Percentiles rank a stretch among this genome's conserved stretches.
phyloP scores from a whole-genome alignment of 2,888 invertebrate species.

The Entomobrya multifasciata region DNA sequence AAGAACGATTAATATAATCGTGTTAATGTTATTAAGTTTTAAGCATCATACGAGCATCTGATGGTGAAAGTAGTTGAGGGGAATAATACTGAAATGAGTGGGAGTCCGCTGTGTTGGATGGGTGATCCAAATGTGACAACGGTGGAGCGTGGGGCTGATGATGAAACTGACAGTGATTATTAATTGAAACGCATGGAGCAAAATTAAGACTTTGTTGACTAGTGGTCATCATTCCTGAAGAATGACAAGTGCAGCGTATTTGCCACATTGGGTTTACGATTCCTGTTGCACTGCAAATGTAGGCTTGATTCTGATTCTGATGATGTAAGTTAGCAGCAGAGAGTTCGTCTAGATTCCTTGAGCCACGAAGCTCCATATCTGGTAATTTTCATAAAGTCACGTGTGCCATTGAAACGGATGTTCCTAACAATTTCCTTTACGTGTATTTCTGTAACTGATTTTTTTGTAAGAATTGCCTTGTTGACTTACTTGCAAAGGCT shows the following conservation, averaged over 20 bases:
- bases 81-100: conserved; percentile 34
- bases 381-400: neutral
- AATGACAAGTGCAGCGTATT: conserved; percentile 35
- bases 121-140: neutral
- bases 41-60: conserved; percentile 40
- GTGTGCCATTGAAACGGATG: neutral
- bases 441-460: no score
- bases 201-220: conserved; percentile 19
- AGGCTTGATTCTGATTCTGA: conserved; percentile 24
- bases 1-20: neutral
- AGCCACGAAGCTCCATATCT: neutral
- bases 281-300: conserved; percentile 17
- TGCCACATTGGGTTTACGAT: conserved; percentile 52
- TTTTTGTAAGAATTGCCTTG: no score
- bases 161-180: conserved; percentile 4
- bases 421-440: no score
- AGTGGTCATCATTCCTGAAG: conserved; percentile 8
- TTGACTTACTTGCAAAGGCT: conserved; percentile 45
- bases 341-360: neutral
- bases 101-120: no score
- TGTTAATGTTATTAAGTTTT: neutral
- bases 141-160: neutral
- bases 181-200: neutral
- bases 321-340: conserved; percentile 39
- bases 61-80: conserved; percentile 16